Conservation (phyloP, 2,888 invertebrate genomes). For the Eristalinus sepulchralis region DNA sequence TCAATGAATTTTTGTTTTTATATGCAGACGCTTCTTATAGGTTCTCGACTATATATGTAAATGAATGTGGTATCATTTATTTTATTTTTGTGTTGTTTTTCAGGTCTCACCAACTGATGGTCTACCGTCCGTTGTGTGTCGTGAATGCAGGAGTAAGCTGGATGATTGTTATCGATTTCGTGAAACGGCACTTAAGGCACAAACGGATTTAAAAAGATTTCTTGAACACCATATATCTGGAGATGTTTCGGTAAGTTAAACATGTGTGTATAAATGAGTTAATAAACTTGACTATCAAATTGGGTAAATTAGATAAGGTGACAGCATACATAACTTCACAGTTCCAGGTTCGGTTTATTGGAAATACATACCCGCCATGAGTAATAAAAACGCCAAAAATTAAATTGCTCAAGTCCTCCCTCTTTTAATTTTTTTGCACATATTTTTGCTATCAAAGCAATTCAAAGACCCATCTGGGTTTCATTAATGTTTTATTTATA, state of each 20-base stretch:
- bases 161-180: conserved; percentile 89
- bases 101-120: conserved; percentile 89
- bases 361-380: too few species aligned
- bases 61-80: neutral
- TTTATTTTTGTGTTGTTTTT: conserved; percentile 76
- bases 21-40: neutral
- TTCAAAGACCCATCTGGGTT: too few species aligned
- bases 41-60: neutral
- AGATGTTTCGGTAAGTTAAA: conserved; percentile 74
- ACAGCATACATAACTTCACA: too few species aligned
- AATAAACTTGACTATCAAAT: neutral
- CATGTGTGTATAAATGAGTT: neutral
- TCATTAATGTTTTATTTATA: too few species aligned
- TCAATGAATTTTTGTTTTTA: neutral
- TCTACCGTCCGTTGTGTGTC: conserved; percentile 89
- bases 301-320: neutral
- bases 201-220: conserved; percentile 88
- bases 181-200: conserved; percentile 88
- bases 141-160: conserved; percentile 88
- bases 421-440: too few species aligned
- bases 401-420: too few species aligned
- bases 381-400: too few species aligned
- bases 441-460: too few species aligned
- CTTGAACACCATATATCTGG: conserved; percentile 86
- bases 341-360: too few species aligned